Evolutionary conservation across 2,113 vertebrate genomes (phyloP), one percentile per base, ranked within the genome.

Genomic region (Australoheros scitulus): DNA sequence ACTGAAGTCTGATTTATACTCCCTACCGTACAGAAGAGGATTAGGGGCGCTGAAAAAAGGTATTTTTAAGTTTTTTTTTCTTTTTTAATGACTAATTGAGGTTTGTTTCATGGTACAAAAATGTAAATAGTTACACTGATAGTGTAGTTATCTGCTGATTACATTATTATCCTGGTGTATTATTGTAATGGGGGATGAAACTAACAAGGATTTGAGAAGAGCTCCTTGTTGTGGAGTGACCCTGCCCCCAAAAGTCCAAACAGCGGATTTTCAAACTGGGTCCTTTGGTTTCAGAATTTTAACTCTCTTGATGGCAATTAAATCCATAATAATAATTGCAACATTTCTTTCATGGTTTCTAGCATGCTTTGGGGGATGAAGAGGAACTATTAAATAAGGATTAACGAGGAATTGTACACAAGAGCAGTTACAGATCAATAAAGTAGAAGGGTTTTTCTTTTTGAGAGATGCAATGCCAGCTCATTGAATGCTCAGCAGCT

Each of bases 321-420:
- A 47, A 47, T 47, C 13, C 43, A 18, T 68, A 18, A 50, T 50
- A 18, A 29, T 15, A 29, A 43, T 50, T 50, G 18, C 15, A 29
- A 70, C 50, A 17, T 20, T 29, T 17, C 43, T 52, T 52, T 70
- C 22, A 24, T 22, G 20, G 52, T 56, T 59, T 58, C n/a, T 52
- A 43, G 20, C 29, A 68, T 86, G 83, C 68, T 63, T 50, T 63
- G 41, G 47, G 18, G 11, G 15, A 76, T 85, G n/a, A 77, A 81
- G 20, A 17, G 34, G 38, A 77, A 74, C 74, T 20, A 82, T 75
- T 55, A 76, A 58, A 77, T 6, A 10, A 41, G 26, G 43, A 74
- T 60, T 41, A 79, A 58, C 41, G 50, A 61, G 41, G 79, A 20
- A 24, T 32, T 14, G 10, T 24, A 76, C 60, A 84, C 76, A 81